Evolutionary conservation across 2,113 vertebrate species (phyloP).

Genomic region (Myodes glareolus): DNA sequence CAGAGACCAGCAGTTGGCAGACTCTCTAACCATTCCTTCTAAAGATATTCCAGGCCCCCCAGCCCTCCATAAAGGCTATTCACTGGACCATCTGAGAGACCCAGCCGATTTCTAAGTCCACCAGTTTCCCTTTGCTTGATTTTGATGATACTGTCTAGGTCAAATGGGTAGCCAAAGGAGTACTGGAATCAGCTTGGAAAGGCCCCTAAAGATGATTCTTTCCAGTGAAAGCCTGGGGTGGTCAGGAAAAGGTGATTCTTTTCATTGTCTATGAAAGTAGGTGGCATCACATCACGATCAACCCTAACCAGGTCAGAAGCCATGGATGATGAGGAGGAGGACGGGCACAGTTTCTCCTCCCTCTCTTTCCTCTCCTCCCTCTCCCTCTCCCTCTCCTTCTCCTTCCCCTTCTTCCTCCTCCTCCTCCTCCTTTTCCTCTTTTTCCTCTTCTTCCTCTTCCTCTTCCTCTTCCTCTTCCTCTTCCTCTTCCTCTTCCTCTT

Average conservation of each 20-base stretch:
- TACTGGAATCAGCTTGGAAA: neutral
- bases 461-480: too few species aligned
- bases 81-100: neutral
- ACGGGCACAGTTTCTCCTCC: too few species aligned
- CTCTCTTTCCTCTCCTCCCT: too few species aligned
- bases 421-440: accelerated
- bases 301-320: too few species aligned
- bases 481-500: accelerated
- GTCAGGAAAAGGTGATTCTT: neutral
- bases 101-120: neutral
- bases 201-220: neutral
- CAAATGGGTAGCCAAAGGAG: neutral
- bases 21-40: neutral
- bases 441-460: too few species aligned
- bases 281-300: neutral
- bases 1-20: neutral
- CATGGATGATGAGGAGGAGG: too few species aligned
- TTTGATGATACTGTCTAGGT: neutral
- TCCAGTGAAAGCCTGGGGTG: neutral
- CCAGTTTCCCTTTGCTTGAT: neutral
- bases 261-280: neutral
- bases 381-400: too few species aligned
- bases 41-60: too few species aligned
- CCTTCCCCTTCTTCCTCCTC: too few species aligned
- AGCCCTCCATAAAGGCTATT: neutral